Conservation (phyloP, 2,113 vertebrate species). For the Trichechus manatus region DNA sequence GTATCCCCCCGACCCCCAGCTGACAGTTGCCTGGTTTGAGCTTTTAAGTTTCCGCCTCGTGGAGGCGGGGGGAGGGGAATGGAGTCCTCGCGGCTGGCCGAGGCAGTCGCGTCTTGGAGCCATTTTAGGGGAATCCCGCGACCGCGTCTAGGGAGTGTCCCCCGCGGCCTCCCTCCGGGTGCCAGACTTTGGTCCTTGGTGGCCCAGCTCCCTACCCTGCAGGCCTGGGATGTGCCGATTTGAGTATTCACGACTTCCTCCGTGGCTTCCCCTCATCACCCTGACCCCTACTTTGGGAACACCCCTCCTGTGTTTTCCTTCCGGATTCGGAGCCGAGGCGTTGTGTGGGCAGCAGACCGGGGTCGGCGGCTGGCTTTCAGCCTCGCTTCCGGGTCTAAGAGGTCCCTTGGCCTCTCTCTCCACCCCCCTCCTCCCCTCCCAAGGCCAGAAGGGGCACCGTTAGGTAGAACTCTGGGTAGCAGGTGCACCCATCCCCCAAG, state of each 20-base stretch:
- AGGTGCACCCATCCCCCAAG: not conserved
- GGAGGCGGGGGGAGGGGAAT: slow-evolving; percentile 12
- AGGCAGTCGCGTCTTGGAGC: slow-evolving; percentile 54
- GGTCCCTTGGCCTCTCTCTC: not conserved
- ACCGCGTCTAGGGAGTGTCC: not conserved
- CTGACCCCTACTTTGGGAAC: slow-evolving; percentile 27
- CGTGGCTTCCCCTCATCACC: not conserved
- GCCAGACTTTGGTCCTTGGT: slow-evolving; percentile 38
- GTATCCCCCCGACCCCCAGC: not conserved
- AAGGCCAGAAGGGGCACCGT: not conserved
- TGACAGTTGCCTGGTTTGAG: slow-evolving; percentile 18
- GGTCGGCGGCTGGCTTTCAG: not conserved
- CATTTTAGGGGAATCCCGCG: slow-evolving; percentile 78
- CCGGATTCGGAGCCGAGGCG: not conserved
- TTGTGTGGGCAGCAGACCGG: slow-evolving; percentile 35
- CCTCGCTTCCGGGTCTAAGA: accelerated
- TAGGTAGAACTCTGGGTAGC: accelerated
- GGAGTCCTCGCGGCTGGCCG: slow-evolving; percentile 6
- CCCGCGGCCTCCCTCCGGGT: slow-evolving; percentile 8
- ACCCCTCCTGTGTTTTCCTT: slow-evolving; percentile 26
- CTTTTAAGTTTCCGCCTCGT: slow-evolving; percentile 64
- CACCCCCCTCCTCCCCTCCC: no score
- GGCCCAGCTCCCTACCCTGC: not conserved
- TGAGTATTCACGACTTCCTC: slow-evolving; percentile 8
- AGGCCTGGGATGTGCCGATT: not conserved